Percentiles rank a stretch among this genome's conserved stretches.
Conservation (phyloP, 35 echinoderm and acorn worm genomes). For the Ophioderma brevispina region DNA sequence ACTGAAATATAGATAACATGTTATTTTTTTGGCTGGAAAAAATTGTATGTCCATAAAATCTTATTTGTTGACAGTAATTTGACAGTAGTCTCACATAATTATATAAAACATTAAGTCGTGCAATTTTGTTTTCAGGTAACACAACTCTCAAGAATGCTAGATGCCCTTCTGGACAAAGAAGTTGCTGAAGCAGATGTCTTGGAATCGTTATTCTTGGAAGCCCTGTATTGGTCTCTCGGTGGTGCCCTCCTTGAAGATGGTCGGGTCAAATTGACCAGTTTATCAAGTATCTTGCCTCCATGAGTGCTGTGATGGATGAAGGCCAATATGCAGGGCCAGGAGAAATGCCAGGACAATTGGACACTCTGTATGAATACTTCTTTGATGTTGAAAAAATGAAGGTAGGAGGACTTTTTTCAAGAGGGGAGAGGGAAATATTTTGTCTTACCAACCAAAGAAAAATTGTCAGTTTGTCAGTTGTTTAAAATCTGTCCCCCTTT, state of each 20-base stretch:
- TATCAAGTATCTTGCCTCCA: slow-evolving; percentile 76
- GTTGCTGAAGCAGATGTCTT: slow-evolving; percentile 56
- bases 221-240: slow-evolving; percentile 90
- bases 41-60: no score
- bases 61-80: no score
- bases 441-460: no score
- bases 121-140: slow-evolving; percentile 58
- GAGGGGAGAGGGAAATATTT: no score
- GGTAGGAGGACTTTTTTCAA: no score
- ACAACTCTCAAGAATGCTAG: slow-evolving; percentile 86
- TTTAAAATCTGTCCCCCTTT: no score
- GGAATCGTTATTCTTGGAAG: slow-evolving; percentile 83
- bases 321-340: slow-evolving; percentile 73
- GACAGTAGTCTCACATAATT: no score
- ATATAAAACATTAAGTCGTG: no score
- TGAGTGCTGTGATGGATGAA: slow-evolving; percentile 72
- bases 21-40: no score
- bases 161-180: slow-evolving; percentile 83
- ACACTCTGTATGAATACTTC: slow-evolving; percentile 86
- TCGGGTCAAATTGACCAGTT: slow-evolving; percentile 85
- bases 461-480: no score
- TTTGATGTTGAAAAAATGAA: slow-evolving; percentile 80
- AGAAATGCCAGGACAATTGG: slow-evolving; percentile 80
- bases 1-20: no score
- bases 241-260: slow-evolving; percentile 89